These are phyloP conservation scores for Lycophotia porphyrea DNA, from an alignment of 2,888 invertebrate species.

Conservation along the genomic window DNA sequence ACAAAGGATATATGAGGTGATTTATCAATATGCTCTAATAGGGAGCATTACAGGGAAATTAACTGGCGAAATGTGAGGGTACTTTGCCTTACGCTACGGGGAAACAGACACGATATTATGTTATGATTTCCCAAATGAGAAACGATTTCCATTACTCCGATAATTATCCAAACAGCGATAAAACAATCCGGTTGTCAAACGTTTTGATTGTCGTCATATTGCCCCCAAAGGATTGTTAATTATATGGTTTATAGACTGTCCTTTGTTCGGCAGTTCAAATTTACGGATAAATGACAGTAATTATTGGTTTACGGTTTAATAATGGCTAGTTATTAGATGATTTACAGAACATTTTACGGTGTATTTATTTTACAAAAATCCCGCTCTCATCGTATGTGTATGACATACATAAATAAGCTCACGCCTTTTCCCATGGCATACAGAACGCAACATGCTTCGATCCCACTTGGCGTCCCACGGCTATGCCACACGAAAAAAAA, in stretches of 20 bases:
- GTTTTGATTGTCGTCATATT: slow-evolving; percentile 25
- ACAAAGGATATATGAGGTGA: no score
- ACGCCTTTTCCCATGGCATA: no score
- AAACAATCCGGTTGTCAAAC: slow-evolving; percentile 19
- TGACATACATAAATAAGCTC: no score
- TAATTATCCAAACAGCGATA: not conserved
- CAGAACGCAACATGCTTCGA: no score
- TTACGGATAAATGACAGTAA: slow-evolving; percentile 17
- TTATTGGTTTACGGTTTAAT: slow-evolving; percentile 27
- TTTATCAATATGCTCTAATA: no score
- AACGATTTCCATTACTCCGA: not conserved
- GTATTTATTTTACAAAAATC: no score
- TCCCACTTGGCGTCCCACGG: no score
- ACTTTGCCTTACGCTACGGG: not conserved
- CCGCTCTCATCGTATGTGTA: no score
- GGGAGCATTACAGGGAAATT: not conserved
- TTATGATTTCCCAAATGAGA: not conserved
- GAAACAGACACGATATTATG: not conserved
- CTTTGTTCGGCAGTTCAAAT: slow-evolving; percentile 17
- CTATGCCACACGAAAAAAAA: no score
- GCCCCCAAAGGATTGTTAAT: slow-evolving; percentile 32
- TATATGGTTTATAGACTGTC: slow-evolving; percentile 2
- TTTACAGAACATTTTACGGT: slow-evolving; percentile 4
- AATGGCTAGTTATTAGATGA: slow-evolving; percentile 4
- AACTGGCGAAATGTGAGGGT: not conserved